phyloP scores from a whole-genome alignment of 2,797 vertebrate species.

The Gymnoscopelus microlampas region DNA sequence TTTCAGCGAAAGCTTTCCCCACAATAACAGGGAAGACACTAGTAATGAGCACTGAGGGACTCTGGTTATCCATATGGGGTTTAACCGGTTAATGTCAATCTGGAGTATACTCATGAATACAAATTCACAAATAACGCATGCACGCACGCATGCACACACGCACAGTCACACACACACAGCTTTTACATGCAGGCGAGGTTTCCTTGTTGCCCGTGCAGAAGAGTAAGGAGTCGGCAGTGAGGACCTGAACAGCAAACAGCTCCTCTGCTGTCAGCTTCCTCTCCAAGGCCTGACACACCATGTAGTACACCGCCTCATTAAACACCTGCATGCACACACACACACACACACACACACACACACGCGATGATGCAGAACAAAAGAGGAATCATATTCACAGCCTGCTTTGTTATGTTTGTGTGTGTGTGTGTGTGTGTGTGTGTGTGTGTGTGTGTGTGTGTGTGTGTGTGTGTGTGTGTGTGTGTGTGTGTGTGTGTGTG shows the following conservation, averaged over 20 bases:
- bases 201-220: slow-evolving; percentile 29
- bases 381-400: neutral
- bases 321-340: slow-evolving; percentile 79
- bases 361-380: neutral
- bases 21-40: too few species aligned
- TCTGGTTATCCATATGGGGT: too few species aligned
- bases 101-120: too few species aligned
- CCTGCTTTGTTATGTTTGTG: neutral
- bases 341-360: slow-evolving; percentile 18
- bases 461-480: neutral
- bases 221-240: slow-evolving; percentile 66
- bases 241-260: slow-evolving; percentile 70
- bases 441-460: neutral
- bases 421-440: slow-evolving; percentile 2
- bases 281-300: slow-evolving; percentile 75
- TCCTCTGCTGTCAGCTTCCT: slow-evolving; percentile 73
- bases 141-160: neutral
- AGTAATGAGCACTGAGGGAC: too few species aligned
- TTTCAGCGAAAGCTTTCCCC: too few species aligned
- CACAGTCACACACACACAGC: neutral
- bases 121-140: too few species aligned
- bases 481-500: neutral
- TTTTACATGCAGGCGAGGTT: slow-evolving; percentile 25
- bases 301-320: slow-evolving; percentile 82
- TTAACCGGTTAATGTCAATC: too few species aligned